Evolutionary conservation across 2,797 vertebrate genomes (phyloP).

Genomic region (Leptatherina wallacei): DNA sequence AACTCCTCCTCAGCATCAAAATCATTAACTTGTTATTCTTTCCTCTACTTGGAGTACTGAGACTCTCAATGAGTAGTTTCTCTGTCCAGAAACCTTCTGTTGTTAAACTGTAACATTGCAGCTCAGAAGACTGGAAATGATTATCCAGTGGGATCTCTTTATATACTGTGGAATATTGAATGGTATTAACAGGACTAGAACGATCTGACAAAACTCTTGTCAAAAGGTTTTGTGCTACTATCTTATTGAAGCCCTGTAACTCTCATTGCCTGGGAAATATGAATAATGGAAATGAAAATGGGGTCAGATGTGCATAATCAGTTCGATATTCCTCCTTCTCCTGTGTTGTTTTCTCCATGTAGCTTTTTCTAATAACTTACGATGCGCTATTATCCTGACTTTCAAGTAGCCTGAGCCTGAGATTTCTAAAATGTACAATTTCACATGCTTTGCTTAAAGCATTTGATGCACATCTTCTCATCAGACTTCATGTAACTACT

Average conservation of each 20-base stretch:
- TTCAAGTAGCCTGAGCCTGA: constrained; percentile 34
- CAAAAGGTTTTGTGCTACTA: constrained; percentile 15
- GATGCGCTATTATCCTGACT: constrained; percentile 34
- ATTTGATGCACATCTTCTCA: not conserved
- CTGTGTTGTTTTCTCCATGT: constrained; percentile 20
- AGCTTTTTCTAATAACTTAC: constrained; percentile 29
- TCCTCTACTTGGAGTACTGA: not conserved
- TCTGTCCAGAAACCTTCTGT: not conserved
- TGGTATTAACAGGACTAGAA: constrained; percentile 1
- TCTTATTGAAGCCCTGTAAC: constrained; percentile 13
- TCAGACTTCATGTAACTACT: constrained; percentile 13
- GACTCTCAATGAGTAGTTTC: not conserved
- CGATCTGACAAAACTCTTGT: constrained; percentile 22
- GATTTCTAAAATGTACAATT: constrained; percentile 13
- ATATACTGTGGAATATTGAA: constrained; percentile 27
- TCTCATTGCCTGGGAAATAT: constrained; percentile 24
- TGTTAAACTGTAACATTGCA: constrained; percentile 16
- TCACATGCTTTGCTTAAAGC: not conserved
- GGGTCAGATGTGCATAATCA: constrained; percentile 40
- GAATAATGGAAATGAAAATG: constrained; percentile 30
- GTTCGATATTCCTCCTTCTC: constrained; percentile 32
- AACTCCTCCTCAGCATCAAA: not conserved
- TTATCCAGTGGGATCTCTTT: constrained; percentile 20
- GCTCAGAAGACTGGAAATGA: constrained; percentile 14
- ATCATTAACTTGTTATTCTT: not conserved